These are phyloP conservation scores for Synanthedon myopaeformis DNA, from an alignment of 2,888 invertebrate genomes.

Conservation along the genomic window DNA sequence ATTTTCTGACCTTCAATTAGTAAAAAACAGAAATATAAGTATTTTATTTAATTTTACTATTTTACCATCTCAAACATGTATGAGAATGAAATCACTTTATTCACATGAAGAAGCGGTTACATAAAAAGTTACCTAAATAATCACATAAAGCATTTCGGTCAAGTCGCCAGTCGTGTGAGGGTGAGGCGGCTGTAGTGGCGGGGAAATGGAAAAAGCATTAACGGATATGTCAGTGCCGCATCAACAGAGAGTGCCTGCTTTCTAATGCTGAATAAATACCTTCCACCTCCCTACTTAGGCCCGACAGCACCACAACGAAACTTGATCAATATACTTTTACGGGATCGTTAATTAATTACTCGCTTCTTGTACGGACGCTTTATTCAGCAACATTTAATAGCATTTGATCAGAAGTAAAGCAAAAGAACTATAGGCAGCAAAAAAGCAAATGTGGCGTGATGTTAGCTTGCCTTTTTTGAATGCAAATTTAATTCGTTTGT, in stretches of 20 bases:
- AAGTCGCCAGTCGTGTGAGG: conserved; percentile 36
- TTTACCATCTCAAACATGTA: too few species aligned
- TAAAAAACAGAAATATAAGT: too few species aligned
- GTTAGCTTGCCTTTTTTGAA: too few species aligned
- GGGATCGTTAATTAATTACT: background rate
- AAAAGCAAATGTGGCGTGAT: too few species aligned
- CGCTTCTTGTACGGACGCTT: background rate
- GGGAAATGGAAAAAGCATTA: conserved; percentile 71
- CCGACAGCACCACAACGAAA: background rate
- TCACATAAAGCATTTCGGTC: conserved; percentile 43
- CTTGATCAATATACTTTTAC: background rate
- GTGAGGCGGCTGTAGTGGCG: conserved; percentile 33
- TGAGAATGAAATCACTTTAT: conserved; percentile 2
- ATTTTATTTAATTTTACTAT: too few species aligned
- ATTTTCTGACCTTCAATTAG: too few species aligned
- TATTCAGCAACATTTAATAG: background rate
- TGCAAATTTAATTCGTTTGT: too few species aligned
- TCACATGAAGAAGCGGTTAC: conserved; percentile 3
- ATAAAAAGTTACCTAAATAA: conserved; percentile 17
- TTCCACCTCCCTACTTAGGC: conserved; percentile 40
- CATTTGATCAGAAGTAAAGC: background rate
- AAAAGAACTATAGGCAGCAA: background rate
- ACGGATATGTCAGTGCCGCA: conserved; percentile 67
- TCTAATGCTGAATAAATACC: conserved; percentile 66
- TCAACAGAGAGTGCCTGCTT: conserved; percentile 64